Conservation (phyloP, 1,140 invertebrate genomes). For the Penaeus chinensis region DNA sequence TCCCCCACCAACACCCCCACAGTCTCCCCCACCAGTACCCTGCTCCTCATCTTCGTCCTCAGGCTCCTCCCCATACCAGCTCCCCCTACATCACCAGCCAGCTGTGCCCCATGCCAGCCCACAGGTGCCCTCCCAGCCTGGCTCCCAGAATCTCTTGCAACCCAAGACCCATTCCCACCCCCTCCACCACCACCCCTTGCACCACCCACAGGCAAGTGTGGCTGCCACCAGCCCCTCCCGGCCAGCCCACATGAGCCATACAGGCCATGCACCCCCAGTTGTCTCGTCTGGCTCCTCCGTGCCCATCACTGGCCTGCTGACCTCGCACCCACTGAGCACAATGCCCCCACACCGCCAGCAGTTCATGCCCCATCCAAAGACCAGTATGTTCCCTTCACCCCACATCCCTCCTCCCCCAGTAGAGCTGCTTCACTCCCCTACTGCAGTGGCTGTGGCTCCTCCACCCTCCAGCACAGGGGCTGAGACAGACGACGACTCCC, state of each 20-base stretch:
- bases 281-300: constrained; percentile 10
- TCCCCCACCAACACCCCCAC: constrained; percentile 74
- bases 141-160: background rate
- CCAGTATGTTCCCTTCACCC: constrained; percentile 49
- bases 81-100: background rate
- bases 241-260: background rate
- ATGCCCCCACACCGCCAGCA: constrained; percentile 58
- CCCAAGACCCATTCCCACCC: constrained; percentile 22
- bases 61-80: background rate
- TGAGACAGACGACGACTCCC: constrained; percentile 63
- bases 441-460: background rate
- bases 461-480: constrained; percentile 27
- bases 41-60: constrained; percentile 26
- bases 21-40: constrained; percentile 65
- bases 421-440: constrained; percentile 63
- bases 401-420: constrained; percentile 64
- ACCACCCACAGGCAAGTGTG: constrained; percentile 47
- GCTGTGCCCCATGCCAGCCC: constrained; percentile 2
- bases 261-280: background rate
- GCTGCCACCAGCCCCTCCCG: no score
- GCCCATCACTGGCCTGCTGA: constrained; percentile 19
- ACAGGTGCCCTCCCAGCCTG: background rate
- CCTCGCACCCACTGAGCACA: constrained; percentile 42
- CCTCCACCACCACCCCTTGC: constrained; percentile 62
- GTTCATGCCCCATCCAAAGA: constrained; percentile 58